phyloP scores from a whole-genome alignment of 2,888 invertebrate species.

The Orgyia antiqua region DNA sequence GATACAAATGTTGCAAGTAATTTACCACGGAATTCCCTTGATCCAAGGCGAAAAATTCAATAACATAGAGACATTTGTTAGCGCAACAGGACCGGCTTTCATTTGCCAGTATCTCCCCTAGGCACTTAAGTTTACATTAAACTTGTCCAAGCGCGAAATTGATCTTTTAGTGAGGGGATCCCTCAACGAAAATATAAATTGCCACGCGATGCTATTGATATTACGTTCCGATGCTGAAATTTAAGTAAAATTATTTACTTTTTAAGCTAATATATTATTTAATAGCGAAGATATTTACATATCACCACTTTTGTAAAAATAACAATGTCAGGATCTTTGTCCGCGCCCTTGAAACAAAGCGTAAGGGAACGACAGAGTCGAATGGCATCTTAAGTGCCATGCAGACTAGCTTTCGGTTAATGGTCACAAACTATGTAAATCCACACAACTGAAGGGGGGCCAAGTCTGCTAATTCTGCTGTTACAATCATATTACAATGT shows the following conservation, averaged over 20 bases:
- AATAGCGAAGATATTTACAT: no score
- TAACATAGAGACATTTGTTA: slow-evolving; percentile 66
- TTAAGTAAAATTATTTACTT: slow-evolving; percentile 25
- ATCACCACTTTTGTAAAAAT: no score
- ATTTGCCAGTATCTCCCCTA: slow-evolving; percentile 62
- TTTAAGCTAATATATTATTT: not conserved
- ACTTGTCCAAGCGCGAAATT: slow-evolving; percentile 76
- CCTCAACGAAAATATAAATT: slow-evolving; percentile 68
- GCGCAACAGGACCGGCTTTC: slow-evolving; percentile 57
- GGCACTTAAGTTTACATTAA: slow-evolving; percentile 75
- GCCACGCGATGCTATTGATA: slow-evolving; percentile 62
- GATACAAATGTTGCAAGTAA: slow-evolving; percentile 20
- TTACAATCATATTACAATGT: no score
- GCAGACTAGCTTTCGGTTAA: no score
- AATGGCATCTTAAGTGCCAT: no score
- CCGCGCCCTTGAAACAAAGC: no score
- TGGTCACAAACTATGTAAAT: no score
- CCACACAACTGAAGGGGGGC: no score
- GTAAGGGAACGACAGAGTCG: no score
- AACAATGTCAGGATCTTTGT: no score
- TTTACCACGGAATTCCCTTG: slow-evolving; percentile 34
- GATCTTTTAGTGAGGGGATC: slow-evolving; percentile 72
- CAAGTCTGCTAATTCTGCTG: no score
- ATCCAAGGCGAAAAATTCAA: slow-evolving; percentile 54
- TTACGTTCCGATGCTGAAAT: slow-evolving; percentile 39